Conservation (phyloP, 1,140 invertebrate genomes). For the Ladona fulva region DNA sequence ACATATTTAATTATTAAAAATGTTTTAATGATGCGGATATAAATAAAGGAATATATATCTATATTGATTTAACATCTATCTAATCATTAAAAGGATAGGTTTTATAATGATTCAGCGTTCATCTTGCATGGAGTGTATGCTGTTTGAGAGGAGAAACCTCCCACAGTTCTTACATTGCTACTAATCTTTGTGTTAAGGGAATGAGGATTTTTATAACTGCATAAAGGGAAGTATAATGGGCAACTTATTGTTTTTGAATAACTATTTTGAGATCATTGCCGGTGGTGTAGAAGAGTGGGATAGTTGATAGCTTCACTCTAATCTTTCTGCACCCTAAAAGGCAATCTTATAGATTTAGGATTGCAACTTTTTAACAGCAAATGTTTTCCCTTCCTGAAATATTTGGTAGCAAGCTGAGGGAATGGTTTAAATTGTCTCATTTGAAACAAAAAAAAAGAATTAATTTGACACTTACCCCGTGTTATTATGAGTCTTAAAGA, state of each 20-base stretch:
- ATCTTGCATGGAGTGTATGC: neutral
- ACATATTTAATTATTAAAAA: neutral
- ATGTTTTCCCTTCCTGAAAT: neutral
- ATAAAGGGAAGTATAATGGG: neutral
- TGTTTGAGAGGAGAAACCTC: neutral
- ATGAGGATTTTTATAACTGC: neutral
- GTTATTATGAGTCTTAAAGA: constrained; percentile 1
- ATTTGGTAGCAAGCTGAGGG: neutral
- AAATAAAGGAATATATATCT: neutral
- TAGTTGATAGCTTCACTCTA: neutral
- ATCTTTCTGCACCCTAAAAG: neutral
- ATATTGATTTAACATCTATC: neutral
- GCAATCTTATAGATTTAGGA: neutral
- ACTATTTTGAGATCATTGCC: neutral
- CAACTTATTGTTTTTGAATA: neutral
- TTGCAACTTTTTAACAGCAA: neutral
- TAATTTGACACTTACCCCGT: neutral
- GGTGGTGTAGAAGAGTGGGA: neutral
- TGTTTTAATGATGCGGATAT: neutral
- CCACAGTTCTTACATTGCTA: neutral
- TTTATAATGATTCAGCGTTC: neutral
- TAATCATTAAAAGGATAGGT: neutral
- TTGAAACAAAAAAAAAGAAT: neutral
- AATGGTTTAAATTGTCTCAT: neutral
- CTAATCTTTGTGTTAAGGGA: neutral